These are phyloP conservation scores for Enchytraeus crypticus DNA, from an alignment of 2,888 invertebrate species.

Conservation along the genomic window DNA sequence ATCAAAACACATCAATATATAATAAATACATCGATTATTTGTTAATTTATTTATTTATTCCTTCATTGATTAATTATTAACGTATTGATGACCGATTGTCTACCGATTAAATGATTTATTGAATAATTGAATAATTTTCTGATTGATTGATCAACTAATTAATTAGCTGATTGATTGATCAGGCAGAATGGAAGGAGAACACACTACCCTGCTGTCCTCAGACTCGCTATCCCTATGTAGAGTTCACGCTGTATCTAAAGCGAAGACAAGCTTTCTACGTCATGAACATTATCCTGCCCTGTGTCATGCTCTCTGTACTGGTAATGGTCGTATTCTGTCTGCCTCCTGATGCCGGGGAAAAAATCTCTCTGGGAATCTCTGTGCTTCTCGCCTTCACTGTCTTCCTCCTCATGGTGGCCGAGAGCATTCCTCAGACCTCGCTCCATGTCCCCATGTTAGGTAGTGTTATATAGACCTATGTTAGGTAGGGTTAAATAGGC, in stretches of 20 bases:
- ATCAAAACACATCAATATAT: too few relatives aligned
- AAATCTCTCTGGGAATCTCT: slow-evolving; percentile 26
- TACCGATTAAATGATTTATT: too few relatives aligned
- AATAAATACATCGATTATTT: too few relatives aligned
- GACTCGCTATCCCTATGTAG: slow-evolving; percentile 18
- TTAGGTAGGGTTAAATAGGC: too few relatives aligned
- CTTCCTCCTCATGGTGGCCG: slow-evolving; percentile 26
- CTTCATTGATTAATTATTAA: background rate
- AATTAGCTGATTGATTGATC: too few relatives aligned
- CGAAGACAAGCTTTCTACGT: slow-evolving; percentile 23
- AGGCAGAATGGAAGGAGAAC: slow-evolving; percentile 18
- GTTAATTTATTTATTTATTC: background rate
- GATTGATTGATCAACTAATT: too few relatives aligned
- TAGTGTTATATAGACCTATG: background rate
- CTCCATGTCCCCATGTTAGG: slow-evolving; percentile 27
- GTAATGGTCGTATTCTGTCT: slow-evolving; percentile 36
- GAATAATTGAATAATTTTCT: too few relatives aligned
- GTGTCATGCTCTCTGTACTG: slow-evolving; percentile 31
- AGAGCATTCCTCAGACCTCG: slow-evolving; percentile 34
- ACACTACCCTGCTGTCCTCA: slow-evolving; percentile 21
- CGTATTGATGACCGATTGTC: background rate
- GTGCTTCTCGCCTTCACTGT: slow-evolving; percentile 28
- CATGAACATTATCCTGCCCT: slow-evolving; percentile 27
- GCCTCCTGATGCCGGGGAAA: slow-evolving; percentile 38
- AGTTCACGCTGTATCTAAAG: slow-evolving; percentile 19